Evolutionary conservation across 2,113 vertebrate species (phyloP).

Genomic region (Alligator sinensis): DNA sequence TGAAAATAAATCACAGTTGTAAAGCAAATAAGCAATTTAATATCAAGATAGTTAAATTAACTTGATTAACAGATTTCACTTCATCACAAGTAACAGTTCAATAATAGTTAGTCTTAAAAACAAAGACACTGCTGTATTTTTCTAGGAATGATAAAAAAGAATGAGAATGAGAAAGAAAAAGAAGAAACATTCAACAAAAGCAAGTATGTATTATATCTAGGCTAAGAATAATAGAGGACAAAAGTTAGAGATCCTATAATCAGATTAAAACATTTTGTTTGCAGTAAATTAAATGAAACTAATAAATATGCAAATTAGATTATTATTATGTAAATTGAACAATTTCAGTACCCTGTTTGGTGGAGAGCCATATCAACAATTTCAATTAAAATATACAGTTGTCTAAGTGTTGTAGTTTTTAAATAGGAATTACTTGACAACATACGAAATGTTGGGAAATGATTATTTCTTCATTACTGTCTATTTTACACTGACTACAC

Average conservation of each 20-base stretch:
- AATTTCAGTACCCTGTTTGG: background rate
- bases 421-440: conserved; percentile 9
- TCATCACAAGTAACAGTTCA: background rate
- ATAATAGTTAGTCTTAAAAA: background rate
- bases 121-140: background rate
- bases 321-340: conserved; percentile 44
- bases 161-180: no score
- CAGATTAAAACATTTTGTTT: conserved; percentile 37
- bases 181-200: background rate
- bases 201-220: background rate
- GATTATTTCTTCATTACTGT: conserved; percentile 2
- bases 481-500: background rate
- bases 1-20: background rate
- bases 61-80: background rate
- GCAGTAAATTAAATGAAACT: conserved; percentile 17
- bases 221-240: conserved; percentile 9
- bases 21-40: background rate
- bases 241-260: conserved; percentile 31
- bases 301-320: conserved; percentile 50
- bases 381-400: conserved; percentile 32
- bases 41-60: background rate
- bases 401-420: conserved; percentile 3
- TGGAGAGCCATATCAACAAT: background rate
- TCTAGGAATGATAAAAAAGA: background rate
- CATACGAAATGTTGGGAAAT: background rate